Evolutionary conservation across 2,797 vertebrate genomes (phyloP).

Genomic region (Lagodon rhomboides): DNA sequence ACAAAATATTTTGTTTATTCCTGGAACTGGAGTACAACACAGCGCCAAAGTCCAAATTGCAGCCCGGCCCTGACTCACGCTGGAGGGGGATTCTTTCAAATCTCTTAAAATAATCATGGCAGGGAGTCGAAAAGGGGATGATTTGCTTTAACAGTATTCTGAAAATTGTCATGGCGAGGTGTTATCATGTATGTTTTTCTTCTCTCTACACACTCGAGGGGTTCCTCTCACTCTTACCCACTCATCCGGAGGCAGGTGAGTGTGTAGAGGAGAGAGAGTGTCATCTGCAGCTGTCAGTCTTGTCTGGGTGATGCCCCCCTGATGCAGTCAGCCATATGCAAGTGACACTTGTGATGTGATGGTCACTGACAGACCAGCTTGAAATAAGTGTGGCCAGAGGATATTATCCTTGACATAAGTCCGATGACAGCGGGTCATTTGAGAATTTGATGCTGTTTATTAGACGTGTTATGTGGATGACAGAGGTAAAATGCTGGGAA

Average conservation of each 20-base stretch:
- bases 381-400: constrained; percentile 41
- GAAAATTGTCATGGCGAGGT: background rate
- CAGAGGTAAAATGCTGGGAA: constrained; percentile 4
- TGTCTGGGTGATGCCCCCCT: constrained; percentile 22
- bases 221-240: constrained; percentile 11
- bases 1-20: constrained; percentile 24
- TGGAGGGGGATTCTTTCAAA: constrained; percentile 2
- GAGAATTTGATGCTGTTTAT: constrained; percentile 17
- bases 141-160: background rate
- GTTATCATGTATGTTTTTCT: background rate
- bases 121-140: background rate
- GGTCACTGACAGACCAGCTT: constrained; percentile 45
- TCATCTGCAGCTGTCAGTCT: constrained; percentile 72
- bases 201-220: background rate
- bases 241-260: constrained; percentile 39
- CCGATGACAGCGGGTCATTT: constrained; percentile 9
- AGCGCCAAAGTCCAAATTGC: background rate
- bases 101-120: background rate
- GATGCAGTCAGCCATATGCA: constrained; percentile 66
- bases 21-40: background rate
- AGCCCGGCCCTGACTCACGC: background rate
- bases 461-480: constrained; percentile 5
- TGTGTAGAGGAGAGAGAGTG: constrained; percentile 33
- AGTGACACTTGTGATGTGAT: constrained; percentile 70
- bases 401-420: constrained; percentile 50